Conservation (phyloP, 2,797 vertebrate genomes). For the Argya squamiceps region DNA sequence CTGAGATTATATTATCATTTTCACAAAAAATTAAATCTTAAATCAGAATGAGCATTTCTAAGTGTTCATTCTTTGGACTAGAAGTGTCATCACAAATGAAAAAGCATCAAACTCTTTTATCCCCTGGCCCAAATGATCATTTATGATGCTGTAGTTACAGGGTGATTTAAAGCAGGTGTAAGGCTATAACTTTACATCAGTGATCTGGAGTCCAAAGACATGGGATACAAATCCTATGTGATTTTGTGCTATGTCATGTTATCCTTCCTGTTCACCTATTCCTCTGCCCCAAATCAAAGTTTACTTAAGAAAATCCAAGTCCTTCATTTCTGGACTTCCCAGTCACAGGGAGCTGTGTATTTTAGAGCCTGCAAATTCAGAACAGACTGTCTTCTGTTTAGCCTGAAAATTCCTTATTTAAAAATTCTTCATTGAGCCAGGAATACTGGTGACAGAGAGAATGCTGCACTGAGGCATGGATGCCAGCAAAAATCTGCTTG, state of each 20-base stretch:
- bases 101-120: not conserved
- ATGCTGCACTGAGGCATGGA: not conserved
- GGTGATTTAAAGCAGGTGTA: not conserved
- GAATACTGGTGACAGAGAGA: not conserved
- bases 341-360: not conserved
- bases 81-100: not conserved
- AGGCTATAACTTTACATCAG: not conserved
- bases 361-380: constrained; percentile 17
- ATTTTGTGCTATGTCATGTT: not conserved
- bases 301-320: not conserved
- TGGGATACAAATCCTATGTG: not conserved
- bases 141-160: not conserved
- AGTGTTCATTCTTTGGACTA: not conserved
- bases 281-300: not conserved
- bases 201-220: not conserved
- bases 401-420: constrained; percentile 19
- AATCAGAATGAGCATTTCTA: not conserved
- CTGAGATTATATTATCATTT: not conserved
- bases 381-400: constrained; percentile 57
- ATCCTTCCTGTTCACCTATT: not conserved
- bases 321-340: not conserved
- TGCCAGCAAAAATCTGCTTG: not conserved
- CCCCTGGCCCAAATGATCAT: not conserved
- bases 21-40: not conserved
- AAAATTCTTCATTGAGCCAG: constrained; percentile 39